Percentiles rank a stretch among this genome's conserved stretches.
Evolutionary conservation across 2,888 invertebrate genomes (phyloP).

Genomic region (Nowickia ferox): DNA sequence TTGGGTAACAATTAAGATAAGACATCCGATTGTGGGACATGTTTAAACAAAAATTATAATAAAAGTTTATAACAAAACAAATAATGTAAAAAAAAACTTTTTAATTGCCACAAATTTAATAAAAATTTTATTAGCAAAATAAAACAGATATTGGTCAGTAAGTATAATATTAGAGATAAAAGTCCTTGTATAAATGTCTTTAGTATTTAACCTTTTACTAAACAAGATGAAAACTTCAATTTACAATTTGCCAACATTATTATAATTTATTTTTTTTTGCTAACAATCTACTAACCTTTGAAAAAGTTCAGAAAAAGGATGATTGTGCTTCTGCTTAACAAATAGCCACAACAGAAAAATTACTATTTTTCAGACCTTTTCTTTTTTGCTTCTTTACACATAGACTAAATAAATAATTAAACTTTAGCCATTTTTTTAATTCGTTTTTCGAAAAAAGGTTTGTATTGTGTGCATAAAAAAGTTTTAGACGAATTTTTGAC

Average conservation of each 20-base stretch:
- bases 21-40: background rate
- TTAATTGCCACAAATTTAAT: background rate
- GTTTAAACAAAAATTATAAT: background rate
- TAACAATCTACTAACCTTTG: conserved; percentile 42
- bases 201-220: conserved; percentile 51
- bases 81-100: background rate
- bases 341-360: conserved; percentile 16
- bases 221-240: conserved; percentile 27
- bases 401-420: conserved; percentile 68
- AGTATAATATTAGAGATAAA: conserved; percentile 13
- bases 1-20: too few species aligned
- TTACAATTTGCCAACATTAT: conserved; percentile 45
- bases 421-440: conserved; percentile 37
- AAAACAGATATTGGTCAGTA: background rate
- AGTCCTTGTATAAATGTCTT: conserved; percentile 20
- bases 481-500: conserved; percentile 65
- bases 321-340: conserved; percentile 14
- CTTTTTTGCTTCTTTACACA: conserved; percentile 44
- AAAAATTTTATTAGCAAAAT: conserved; percentile 15
- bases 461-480: conserved; percentile 39
- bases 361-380: conserved; percentile 7
- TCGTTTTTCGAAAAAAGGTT: conserved; percentile 36
- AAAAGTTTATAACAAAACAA: too few species aligned
- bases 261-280: conserved; percentile 37
- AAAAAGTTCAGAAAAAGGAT: background rate